These are phyloP conservation scores for Heteromyza rotundicornis DNA, from an alignment of 2,888 invertebrate species.

Conservation along the genomic window DNA sequence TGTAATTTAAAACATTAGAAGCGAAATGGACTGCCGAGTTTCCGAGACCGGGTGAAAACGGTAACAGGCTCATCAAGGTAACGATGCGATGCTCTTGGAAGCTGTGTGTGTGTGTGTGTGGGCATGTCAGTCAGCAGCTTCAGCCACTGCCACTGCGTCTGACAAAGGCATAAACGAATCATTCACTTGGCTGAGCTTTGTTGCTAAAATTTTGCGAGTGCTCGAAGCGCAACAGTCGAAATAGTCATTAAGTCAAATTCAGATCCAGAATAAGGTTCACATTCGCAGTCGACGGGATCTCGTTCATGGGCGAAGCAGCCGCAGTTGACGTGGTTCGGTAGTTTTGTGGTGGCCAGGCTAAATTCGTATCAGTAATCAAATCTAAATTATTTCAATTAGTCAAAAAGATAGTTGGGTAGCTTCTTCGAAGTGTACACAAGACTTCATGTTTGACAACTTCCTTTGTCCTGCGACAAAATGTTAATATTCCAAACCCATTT, in stretches of 20 bases:
- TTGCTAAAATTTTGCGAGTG: slow-evolving; percentile 25
- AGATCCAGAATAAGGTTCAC: slow-evolving; percentile 18
- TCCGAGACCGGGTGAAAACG: neutral
- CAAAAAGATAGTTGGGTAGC: too few relatives aligned
- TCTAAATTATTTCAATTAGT: slow-evolving; percentile 43
- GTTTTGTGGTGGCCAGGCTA: slow-evolving; percentile 12
- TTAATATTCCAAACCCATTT: too few relatives aligned
- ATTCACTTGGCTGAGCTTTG: slow-evolving; percentile 55
- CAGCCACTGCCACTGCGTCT: slow-evolving; percentile 27
- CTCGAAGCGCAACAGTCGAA: slow-evolving; percentile 48
- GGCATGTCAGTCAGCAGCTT: slow-evolving; percentile 21
- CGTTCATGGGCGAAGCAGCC: neutral
- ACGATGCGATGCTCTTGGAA: neutral
- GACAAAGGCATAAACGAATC: slow-evolving; percentile 60
- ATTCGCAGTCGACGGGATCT: neutral
- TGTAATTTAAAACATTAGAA: slow-evolving; percentile 54
- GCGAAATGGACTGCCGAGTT: slow-evolving; percentile 3
- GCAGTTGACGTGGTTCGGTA: neutral
- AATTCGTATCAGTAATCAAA: slow-evolving; percentile 49
- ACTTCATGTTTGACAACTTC: too few relatives aligned
- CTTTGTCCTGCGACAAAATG: too few relatives aligned
- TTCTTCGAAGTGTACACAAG: too few relatives aligned
- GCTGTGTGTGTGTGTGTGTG: slow-evolving; percentile 10
- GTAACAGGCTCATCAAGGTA: slow-evolving; percentile 3
- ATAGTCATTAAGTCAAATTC: slow-evolving; percentile 49